A percentile compares a stretch with the other conserved stretches of the same genome.
These are phyloP conservation scores for Nasalis larvatus DNA, from an alignment of 2,113 vertebrate species.

Conservation along the genomic window DNA sequence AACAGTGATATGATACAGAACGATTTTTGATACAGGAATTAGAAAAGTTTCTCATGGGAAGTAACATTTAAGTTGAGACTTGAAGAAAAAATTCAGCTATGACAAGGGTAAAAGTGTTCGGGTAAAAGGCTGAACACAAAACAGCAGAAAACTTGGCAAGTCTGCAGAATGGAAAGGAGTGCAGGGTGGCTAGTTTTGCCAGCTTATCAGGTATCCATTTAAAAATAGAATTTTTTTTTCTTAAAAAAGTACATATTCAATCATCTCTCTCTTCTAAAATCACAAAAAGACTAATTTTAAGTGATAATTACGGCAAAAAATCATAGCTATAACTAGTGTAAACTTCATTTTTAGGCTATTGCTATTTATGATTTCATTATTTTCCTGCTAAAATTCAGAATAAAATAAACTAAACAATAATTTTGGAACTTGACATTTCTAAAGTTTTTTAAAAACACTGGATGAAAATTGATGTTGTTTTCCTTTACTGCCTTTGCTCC, in stretches of 20 bases:
- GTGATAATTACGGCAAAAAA: neutral
- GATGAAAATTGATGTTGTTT: constrained; percentile 34
- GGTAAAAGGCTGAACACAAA: neutral
- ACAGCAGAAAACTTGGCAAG: neutral
- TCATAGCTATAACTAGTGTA: neutral
- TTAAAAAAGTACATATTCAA: neutral
- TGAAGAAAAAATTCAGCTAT: neutral
- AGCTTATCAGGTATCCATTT: neutral
- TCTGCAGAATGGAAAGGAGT: neutral
- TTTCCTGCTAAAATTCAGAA: neutral
- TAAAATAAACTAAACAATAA: neutral
- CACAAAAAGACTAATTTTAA: neutral
- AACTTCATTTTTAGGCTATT: neutral
- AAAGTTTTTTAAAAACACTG: neutral
- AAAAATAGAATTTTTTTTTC: neutral
- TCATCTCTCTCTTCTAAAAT: neutral
- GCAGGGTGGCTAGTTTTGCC: neutral
- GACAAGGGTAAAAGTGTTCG: neutral
- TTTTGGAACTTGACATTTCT: neutral
- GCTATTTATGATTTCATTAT: constrained; percentile 5
- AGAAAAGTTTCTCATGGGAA: neutral
- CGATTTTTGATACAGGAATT: neutral
- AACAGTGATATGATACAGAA: neutral
- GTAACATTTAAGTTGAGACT: neutral
- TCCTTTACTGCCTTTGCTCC: neutral